phyloP scores from a whole-genome alignment of 1,140 invertebrate species.

The Euschistus heros region DNA sequence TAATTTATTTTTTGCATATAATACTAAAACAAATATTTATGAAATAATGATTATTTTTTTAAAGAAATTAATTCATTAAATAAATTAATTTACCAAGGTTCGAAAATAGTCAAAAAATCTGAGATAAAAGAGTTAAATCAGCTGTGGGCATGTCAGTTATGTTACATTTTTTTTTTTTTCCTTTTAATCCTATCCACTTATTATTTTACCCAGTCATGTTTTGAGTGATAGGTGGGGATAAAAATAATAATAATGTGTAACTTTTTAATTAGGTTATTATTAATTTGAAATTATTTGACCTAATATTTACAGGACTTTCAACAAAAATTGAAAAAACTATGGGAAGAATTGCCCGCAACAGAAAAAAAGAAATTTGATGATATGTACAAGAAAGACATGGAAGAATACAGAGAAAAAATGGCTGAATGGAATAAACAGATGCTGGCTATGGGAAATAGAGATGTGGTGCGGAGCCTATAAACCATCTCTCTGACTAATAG shows the following conservation, averaged over 20 bases:
- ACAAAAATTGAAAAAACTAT: background rate
- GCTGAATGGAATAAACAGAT: conserved; percentile 5
- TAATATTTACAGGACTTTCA: conserved; percentile 6
- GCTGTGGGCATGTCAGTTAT: background rate
- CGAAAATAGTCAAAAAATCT: no score
- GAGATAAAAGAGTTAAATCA: background rate
- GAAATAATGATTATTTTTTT: no score
- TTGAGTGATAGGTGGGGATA: background rate
- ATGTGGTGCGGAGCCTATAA: conserved; percentile 10
- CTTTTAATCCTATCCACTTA: background rate
- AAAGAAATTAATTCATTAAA: no score
- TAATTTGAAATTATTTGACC: background rate
- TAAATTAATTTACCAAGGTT: no score
- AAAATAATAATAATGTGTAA: background rate
- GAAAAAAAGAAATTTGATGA: conserved; percentile 2
- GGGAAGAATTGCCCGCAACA: background rate
- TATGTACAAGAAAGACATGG: background rate
- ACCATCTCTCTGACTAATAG: no score
- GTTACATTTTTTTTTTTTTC: background rate
- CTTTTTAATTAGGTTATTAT: background rate
- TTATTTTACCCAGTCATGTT: background rate
- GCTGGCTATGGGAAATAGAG: background rate
- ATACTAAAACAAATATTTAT: no score
- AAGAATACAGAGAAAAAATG: conserved; percentile 6
- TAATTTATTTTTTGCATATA: no score